A percentile compares a stretch with the other conserved stretches of the same genome.
These are phyloP conservation scores for Macrobrachium nipponense DNA, from an alignment of 1,140 invertebrate species.

Conservation along the genomic window DNA sequence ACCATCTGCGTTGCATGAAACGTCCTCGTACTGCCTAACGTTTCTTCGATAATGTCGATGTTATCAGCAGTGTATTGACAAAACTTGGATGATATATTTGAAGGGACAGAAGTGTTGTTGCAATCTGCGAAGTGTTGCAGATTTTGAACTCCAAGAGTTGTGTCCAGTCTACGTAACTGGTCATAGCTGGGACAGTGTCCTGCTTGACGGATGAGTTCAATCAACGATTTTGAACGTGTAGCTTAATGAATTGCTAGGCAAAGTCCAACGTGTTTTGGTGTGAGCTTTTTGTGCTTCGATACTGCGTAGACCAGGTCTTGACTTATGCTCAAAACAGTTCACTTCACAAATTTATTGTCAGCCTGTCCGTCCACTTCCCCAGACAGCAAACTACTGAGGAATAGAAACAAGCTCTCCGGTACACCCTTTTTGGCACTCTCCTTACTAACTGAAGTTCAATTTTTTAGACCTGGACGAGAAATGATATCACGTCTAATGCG, in stretches of 20 bases:
- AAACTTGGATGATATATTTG: constrained; percentile 13
- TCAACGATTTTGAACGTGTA: constrained; percentile 5
- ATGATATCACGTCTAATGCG: not conserved
- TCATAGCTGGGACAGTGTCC: constrained; percentile 21
- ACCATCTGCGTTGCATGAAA: constrained; percentile 25
- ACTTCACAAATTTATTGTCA: not conserved
- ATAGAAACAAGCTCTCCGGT: constrained; percentile 2
- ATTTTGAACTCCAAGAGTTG: not conserved
- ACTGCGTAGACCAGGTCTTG: constrained; percentile 1
- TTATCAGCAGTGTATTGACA: constrained; percentile 24
- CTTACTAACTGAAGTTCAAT: too few relatives aligned
- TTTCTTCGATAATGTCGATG: constrained; percentile 36
- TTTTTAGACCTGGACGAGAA: too few relatives aligned
- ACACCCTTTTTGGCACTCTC: constrained; percentile 1
- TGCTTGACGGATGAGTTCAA: not conserved
- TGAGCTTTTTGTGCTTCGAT: not conserved
- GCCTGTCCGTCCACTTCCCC: not conserved
- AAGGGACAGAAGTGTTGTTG: constrained; percentile 1
- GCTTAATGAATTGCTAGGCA: not conserved
- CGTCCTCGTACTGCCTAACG: constrained; percentile 14
- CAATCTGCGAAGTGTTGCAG: not conserved
- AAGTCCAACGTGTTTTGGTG: constrained; percentile 5
- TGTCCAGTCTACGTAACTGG: not conserved
- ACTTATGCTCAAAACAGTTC: not conserved
- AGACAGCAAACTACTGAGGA: not conserved